Conservation (phyloP, 2,797 vertebrate genomes). For the Triplophysa bombifrons region DNA sequence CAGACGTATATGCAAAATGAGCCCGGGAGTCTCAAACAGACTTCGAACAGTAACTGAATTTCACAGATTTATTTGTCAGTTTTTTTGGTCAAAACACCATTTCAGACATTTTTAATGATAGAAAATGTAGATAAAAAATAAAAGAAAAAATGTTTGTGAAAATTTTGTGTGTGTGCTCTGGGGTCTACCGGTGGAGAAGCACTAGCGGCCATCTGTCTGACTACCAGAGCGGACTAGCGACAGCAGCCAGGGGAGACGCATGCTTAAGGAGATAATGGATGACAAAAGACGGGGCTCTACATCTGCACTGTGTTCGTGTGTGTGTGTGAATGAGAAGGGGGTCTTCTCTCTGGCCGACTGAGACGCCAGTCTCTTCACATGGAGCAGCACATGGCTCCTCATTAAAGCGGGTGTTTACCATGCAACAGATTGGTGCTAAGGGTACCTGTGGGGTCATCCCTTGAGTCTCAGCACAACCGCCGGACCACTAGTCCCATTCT, state of each 20-base stretch:
- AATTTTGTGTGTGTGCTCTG: slow-evolving; percentile 22
- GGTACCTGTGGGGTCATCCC: slow-evolving; percentile 60
- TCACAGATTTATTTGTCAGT: not conserved
- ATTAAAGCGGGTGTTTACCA: slow-evolving; percentile 66
- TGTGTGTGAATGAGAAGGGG: slow-evolving; percentile 22
- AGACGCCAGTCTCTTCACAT: slow-evolving; percentile 50
- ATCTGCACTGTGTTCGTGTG: slow-evolving; percentile 41
- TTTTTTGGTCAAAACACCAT: not conserved
- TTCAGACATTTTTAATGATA: not conserved
- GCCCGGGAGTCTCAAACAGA: not conserved
- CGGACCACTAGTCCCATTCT: slow-evolving; percentile 66
- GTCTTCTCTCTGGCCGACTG: slow-evolving; percentile 44
- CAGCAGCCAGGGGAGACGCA: slow-evolving; percentile 61
- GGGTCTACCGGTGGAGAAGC: slow-evolving; percentile 32
- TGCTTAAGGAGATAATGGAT: slow-evolving; percentile 71
- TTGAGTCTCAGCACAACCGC: slow-evolving; percentile 53
- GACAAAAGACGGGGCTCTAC: slow-evolving; percentile 64
- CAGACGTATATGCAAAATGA: not conserved
- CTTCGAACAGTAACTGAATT: too few species aligned
- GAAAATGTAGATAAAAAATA: not conserved
- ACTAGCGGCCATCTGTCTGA: slow-evolving; percentile 71
- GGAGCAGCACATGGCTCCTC: slow-evolving; percentile 61
- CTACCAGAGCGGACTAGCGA: slow-evolving; percentile 61
- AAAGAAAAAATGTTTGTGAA: not conserved
- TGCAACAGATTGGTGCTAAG: slow-evolving; percentile 69